Evolutionary conservation across 2,888 invertebrate genomes (phyloP).

Genomic region (Lochmaea capreae): DNA sequence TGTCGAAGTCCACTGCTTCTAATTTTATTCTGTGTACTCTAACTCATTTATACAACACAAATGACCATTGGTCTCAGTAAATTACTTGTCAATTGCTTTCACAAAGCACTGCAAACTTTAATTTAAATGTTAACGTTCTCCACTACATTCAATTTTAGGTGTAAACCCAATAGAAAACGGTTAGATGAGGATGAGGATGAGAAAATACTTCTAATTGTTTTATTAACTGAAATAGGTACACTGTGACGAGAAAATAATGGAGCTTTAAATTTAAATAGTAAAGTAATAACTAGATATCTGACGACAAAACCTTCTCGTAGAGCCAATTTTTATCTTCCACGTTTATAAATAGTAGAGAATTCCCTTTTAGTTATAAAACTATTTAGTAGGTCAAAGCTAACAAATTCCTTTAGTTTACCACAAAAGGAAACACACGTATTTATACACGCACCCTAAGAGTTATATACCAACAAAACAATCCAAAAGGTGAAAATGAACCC

Average conservation of each 20-base stretch:
- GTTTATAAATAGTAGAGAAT: neutral
- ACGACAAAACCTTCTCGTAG: too few relatives aligned
- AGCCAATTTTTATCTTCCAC: too few relatives aligned
- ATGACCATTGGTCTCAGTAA: slow-evolving; percentile 63
- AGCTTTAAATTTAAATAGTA: too few relatives aligned
- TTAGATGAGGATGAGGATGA: neutral
- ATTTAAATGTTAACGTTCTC: slow-evolving; percentile 57
- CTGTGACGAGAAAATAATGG: neutral
- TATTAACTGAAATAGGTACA: neutral
- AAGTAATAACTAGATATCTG: too few relatives aligned
- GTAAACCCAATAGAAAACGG: slow-evolving; percentile 16
- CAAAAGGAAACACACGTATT: slow-evolving; percentile 8
- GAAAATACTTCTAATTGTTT: neutral
- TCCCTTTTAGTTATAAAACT: slow-evolving; percentile 3
- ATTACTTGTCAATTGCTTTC: slow-evolving; percentile 63
- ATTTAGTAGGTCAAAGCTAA: neutral
- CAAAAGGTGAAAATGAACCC: slow-evolving; percentile 16
- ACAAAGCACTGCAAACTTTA: slow-evolving; percentile 60
- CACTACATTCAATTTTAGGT: slow-evolving; percentile 16
- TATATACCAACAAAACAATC: slow-evolving; percentile 6
- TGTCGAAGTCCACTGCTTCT: slow-evolving; percentile 59
- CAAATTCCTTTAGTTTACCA: neutral
- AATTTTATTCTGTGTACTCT: slow-evolving; percentile 62
- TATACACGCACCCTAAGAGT: neutral
- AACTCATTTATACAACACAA: slow-evolving; percentile 63